Conservation (phyloP, 2,797 vertebrate species). For the Fundulus diaphanus region DNA sequence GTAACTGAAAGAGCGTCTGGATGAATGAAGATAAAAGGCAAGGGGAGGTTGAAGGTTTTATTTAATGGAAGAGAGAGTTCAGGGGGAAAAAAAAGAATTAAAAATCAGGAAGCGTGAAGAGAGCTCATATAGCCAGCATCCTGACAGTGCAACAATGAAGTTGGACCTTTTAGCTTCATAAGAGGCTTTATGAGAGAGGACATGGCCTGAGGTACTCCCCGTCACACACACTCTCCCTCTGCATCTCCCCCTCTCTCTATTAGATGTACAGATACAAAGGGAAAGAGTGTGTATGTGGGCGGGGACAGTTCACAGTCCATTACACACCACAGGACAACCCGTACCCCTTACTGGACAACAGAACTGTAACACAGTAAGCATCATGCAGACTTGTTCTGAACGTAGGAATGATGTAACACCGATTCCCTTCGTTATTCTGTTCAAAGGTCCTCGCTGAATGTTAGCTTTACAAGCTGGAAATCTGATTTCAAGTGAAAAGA, state of each 20-base stretch:
- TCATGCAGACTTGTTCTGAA: background rate
- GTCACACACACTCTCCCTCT: slow-evolving; percentile 28
- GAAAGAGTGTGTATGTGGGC: background rate
- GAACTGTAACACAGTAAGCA: background rate
- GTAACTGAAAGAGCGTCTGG: slow-evolving; percentile 35
- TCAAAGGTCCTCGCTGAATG: background rate
- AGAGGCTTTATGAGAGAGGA: slow-evolving; percentile 40
- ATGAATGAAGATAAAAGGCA: slow-evolving; percentile 11
- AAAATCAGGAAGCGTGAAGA: slow-evolving; percentile 6
- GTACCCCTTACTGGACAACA: slow-evolving; percentile 8
- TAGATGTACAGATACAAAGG: slow-evolving; percentile 25
- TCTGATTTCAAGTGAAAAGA: background rate
- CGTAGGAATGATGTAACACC: background rate
- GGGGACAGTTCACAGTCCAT: slow-evolving; percentile 26
- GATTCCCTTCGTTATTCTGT: background rate
- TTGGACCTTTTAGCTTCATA: slow-evolving; percentile 44
- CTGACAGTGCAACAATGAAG: slow-evolving; percentile 42
- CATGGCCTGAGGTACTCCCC: slow-evolving; percentile 53
- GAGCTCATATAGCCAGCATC: slow-evolving; percentile 16
- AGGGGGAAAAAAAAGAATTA: slow-evolving; percentile 2
- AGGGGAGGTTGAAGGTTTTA: slow-evolving; percentile 10
- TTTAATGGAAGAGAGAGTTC: slow-evolving; percentile 1
- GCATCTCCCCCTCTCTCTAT: slow-evolving; percentile 27
- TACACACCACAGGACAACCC: slow-evolving; percentile 40
- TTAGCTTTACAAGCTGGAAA: background rate